Base-by-base conservation (phyloP, 2,888 invertebrate species). In the Ferdinandea cuprea region DNA sequence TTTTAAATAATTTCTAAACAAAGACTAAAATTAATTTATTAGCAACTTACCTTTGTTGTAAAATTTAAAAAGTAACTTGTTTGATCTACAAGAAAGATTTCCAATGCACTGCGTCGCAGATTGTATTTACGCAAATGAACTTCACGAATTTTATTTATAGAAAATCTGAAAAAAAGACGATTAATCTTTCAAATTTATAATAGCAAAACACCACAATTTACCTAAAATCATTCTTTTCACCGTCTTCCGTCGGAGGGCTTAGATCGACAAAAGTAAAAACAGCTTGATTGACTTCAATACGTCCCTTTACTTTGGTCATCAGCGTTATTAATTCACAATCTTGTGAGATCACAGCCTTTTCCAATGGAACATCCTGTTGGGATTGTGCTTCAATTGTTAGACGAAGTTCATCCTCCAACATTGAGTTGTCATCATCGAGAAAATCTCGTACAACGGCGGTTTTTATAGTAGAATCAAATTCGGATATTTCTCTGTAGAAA, bases 31-130 rank as follows among this genome's bases (percentile, higher is more conserved):
- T 6, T 30, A 9, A 9, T 21, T 1, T 9, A 25, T 4, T 1
- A 46, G 2, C 3, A 7, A 37, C 85, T 48, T 87, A 93, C 93
- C 91, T 93, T 93, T 40, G 92, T 92, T 48, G 92, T 92, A 86
- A 94, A 94, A 88, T 94, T 94, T 30, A 94, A 89, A 88, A 94
- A 94, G 86, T 93, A 94, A 86, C 93, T 94, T 0, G 93, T 93
- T 87, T 94, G 93, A 88, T 94, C 93, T 17, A 93, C 90, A 8
- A 94, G 89, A 88, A 94, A 94, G 86, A 94, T 91, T 88, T 94
- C 94, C 74, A 94, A 88, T n/a, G 94, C 94, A 87, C 93, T 93
- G 72, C 94, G 89, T 8, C 94, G 89, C 11, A 94, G 89, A 88
- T 94, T 94, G 89, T 93, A 94, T 73, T 94, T 91, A 25, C 94